phyloP scores from a whole-genome alignment of 2,888 invertebrate species.

The Watsonalla cultraria region DNA sequence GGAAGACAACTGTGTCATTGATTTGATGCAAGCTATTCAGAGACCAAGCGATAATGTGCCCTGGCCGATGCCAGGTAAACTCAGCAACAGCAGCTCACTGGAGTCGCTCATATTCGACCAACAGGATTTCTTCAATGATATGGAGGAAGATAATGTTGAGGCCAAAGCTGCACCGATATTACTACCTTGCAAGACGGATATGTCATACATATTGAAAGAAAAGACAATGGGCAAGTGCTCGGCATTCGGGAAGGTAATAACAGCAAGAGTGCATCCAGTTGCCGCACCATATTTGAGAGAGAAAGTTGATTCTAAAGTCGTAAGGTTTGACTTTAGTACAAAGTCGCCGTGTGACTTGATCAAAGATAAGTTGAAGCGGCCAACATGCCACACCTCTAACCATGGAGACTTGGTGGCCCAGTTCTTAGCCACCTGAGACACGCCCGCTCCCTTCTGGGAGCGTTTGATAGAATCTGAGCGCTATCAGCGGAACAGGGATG shows the following conservation, averaged over 20 bases:
- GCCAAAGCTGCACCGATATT: slow-evolving; percentile 22
- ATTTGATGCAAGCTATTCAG: slow-evolving; percentile 51
- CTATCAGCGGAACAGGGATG: no score
- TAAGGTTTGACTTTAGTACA: slow-evolving; percentile 51
- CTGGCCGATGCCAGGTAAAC: slow-evolving; percentile 9
- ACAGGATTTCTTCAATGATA: background rate
- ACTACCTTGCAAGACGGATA: slow-evolving; percentile 46
- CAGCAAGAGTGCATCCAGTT: slow-evolving; percentile 41
- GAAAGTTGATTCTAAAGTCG: slow-evolving; percentile 29
- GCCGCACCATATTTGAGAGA: slow-evolving; percentile 50
- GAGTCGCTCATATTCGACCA: slow-evolving; percentile 42
- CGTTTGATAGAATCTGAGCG: no score
- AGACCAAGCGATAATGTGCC: slow-evolving; percentile 20
- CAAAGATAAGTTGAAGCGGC: slow-evolving; percentile 41
- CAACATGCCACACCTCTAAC: slow-evolving; percentile 18
- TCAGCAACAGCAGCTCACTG: slow-evolving; percentile 45
- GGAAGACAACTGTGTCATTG: slow-evolving; percentile 47
- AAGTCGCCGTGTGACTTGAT: slow-evolving; percentile 60
- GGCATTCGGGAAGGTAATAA: slow-evolving; percentile 54
- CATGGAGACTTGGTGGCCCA: slow-evolving; percentile 6
- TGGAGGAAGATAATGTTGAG: slow-evolving; percentile 3
- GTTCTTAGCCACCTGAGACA: slow-evolving; percentile 3
- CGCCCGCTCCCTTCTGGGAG: background rate
- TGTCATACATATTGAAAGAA: slow-evolving; percentile 48
- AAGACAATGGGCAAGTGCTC: slow-evolving; percentile 50